These are phyloP conservation scores for Anguilla pacifica DNA, from an alignment of 2,797 vertebrate genomes.

Conservation along the genomic window DNA sequence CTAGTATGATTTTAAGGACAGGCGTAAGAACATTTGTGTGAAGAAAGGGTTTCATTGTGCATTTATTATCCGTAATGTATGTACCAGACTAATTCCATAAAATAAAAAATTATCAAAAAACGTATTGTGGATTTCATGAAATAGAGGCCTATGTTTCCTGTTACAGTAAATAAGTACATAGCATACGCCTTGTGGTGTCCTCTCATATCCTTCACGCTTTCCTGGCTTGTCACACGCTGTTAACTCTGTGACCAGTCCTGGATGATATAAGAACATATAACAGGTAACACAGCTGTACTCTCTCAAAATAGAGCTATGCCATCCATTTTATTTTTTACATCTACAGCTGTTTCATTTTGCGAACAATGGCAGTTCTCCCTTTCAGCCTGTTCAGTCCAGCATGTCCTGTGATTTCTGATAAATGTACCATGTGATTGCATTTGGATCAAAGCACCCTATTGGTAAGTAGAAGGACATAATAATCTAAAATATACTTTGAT, in stretches of 20 bases:
- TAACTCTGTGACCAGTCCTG: not conserved
- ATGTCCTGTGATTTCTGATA: not conserved
- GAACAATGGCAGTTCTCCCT: not conserved
- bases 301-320: not conserved
- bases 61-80: not conserved
- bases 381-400: not conserved
- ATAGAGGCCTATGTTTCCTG: not conserved
- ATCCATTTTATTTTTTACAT: not conserved
- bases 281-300: not conserved
- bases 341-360: not conserved
- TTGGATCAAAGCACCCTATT: not conserved
- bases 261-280: not conserved
- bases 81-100: not conserved
- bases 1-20: not conserved
- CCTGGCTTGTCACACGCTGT: not conserved
- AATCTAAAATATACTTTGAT: not conserved
- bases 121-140: not conserved
- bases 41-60: not conserved
- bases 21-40: not conserved
- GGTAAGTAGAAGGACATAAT: not conserved
- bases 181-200: not conserved
- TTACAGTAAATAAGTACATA: not conserved
- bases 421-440: not conserved
- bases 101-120: not conserved
- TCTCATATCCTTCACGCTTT: not conserved